A percentile compares a stretch with the other conserved stretches of the same genome.
These are phyloP conservation scores for Butorides virescens DNA, from an alignment of 2,113 vertebrate genomes.

Conservation along the genomic window DNA sequence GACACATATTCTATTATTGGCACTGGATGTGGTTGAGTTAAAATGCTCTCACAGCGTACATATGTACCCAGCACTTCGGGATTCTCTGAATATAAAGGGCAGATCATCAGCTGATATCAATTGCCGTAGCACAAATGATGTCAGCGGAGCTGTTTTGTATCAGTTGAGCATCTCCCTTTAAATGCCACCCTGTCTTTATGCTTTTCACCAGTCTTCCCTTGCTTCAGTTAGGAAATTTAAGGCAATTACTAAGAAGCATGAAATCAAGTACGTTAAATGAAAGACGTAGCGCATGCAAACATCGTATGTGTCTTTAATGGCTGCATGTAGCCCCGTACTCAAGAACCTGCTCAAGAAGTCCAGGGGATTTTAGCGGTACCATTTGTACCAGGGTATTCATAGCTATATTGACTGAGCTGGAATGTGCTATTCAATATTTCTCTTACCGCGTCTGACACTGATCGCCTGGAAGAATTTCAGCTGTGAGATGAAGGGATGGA, in stretches of 20 bases:
- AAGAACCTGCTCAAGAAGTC: neutral
- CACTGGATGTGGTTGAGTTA: neutral
- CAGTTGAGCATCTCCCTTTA: neutral
- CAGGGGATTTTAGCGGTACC: neutral
- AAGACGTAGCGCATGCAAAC: neutral
- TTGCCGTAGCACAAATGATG: neutral
- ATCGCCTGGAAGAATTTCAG: neutral
- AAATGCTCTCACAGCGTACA: neutral
- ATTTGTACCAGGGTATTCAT: neutral
- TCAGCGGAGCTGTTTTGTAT: neutral
- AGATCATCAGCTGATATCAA: neutral
- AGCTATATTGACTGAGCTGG: neutral
- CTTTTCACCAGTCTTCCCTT: neutral
- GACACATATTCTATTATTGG: neutral
- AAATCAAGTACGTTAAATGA: neutral
- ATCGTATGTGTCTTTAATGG: neutral
- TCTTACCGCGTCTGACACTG: neutral
- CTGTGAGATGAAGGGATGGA: neutral
- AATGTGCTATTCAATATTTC: neutral
- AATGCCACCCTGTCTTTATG: neutral
- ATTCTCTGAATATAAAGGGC: neutral
- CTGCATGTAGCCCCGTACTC: neutral
- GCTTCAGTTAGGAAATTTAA: neutral
- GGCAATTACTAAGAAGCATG: neutral
- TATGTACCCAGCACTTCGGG: neutral